These are phyloP conservation scores for Dusona sp. DNA, from an alignment of 2,888 invertebrate species.

Conservation along the genomic window DNA sequence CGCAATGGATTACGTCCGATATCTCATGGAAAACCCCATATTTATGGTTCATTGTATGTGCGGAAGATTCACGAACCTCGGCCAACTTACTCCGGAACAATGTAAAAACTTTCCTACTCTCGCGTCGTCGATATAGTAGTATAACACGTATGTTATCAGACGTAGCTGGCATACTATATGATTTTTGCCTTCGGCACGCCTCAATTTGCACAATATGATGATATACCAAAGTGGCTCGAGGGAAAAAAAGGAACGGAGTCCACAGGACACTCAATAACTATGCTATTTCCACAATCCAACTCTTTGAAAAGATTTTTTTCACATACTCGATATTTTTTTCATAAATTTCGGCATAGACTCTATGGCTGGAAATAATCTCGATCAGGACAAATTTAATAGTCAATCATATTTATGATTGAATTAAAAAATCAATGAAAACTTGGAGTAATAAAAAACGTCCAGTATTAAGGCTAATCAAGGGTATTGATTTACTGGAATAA, in stretches of 20 bases:
- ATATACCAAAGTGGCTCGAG: neutral
- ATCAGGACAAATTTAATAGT: neutral
- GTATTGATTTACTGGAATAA: neutral
- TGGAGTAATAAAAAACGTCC: neutral
- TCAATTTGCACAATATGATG: neutral
- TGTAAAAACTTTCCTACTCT: conserved; percentile 26
- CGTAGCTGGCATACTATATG: neutral
- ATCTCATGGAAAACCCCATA: neutral
- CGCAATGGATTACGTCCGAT: neutral
- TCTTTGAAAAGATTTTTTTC: neutral
- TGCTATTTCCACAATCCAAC: neutral
- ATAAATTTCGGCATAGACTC: neutral
- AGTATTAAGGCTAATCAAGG: neutral
- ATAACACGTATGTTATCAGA: conserved; percentile 4
- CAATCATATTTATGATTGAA: neutral
- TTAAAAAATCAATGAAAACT: neutral
- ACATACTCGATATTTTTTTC: neutral
- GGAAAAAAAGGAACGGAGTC: neutral
- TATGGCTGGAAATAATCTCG: neutral
- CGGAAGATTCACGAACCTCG: conserved; percentile 21
- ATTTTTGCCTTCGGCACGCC: neutral
- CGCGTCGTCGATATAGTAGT: conserved; percentile 9
- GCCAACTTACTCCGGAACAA: conserved; percentile 31
- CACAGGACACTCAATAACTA: neutral
- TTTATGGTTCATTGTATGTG: neutral